These are phyloP conservation scores for Merodon equestris DNA, from an alignment of 2,888 invertebrate species.

Conservation along the genomic window DNA sequence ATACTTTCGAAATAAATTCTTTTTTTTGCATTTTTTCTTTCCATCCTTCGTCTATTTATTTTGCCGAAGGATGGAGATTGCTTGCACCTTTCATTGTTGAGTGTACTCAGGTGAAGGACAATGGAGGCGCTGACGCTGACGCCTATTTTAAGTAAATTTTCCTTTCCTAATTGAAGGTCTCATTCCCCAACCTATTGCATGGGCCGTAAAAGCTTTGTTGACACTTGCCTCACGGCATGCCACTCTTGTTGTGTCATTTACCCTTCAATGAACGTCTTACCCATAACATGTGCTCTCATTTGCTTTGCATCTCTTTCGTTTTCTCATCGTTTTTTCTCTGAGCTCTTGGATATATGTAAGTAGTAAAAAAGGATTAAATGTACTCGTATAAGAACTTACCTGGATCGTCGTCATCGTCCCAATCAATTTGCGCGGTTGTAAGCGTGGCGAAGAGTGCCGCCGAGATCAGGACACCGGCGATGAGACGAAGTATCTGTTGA, in stretches of 20 bases:
- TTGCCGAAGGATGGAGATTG: slow-evolving; percentile 7
- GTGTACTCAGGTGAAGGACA: slow-evolving; percentile 61
- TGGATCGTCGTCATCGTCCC: slow-evolving; percentile 80
- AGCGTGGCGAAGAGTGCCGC: slow-evolving; percentile 75
- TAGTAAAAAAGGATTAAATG: too few relatives aligned
- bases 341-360: too few relatives aligned
- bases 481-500: slow-evolving; percentile 71
- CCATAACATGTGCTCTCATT: slow-evolving; percentile 3
- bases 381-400: slow-evolving; percentile 73
- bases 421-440: slow-evolving; percentile 79
- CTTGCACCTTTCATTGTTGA: slow-evolving; percentile 45
- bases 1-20: slow-evolving; percentile 16
- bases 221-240: slow-evolving; percentile 24
- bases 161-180: slow-evolving; percentile 66
- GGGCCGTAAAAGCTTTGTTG: slow-evolving; percentile 37
- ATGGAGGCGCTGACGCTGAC: slow-evolving; percentile 60
- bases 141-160: slow-evolving; percentile 65
- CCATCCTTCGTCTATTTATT: too few relatives aligned
- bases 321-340: neutral
- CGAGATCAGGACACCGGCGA: slow-evolving; percentile 73
- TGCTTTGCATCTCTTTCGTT: neutral
- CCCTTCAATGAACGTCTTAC: slow-evolving; percentile 38
- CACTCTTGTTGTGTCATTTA: slow-evolving; percentile 55
- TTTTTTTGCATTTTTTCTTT: neutral
- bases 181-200: neutral